Evolutionary conservation across 1,140 invertebrate species (phyloP), one percentile per base, ranked within the genome.

Genomic region (Antheraea mylitta): DNA sequence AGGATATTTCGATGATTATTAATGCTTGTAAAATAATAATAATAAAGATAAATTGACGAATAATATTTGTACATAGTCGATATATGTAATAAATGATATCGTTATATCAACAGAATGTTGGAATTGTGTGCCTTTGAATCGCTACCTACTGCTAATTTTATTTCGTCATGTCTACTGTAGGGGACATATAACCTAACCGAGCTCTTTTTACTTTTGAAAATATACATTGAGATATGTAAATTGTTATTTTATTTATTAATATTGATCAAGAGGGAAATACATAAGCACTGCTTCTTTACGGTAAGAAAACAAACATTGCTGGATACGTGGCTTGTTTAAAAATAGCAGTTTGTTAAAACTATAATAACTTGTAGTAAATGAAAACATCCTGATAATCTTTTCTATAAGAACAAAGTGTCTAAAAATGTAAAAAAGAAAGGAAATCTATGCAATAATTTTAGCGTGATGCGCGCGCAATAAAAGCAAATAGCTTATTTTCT

Each of bases 21-120:
- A 61, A 58, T 22, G 60, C 68, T 69, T 65, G 53, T 38, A 68
- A 38, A 60, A 30, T 16, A 13, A 53, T 30, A 53, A 53, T 53
- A n/a, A 53, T 6, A 53, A 53, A 16, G 16, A 53, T 16, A 71
- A 60, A 42, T 71, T 67, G 38, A n/a, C 45, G 45, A 53, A 53
- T 64, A 18, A 11, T 36, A 16, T 67, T 60, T 67, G 60, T 67
- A 37, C 18, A 63, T 38, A 58, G 67, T 37, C 97, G 97, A 95
- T 63, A 98, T 37, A 63, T 18, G 22, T 63, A n/a, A 63, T 63
- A 37, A 9, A 37, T 13, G 37, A 63, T 13, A 11, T 63, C 22
- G 30, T 63, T 37, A 8, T 36, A 13, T 37, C 13, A n/a, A 30
- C 22, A 61, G 19, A 61, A 19, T 30, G 22, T 11, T 61, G 59